Conservation (phyloP, 2,888 invertebrate species). For the Deroplatys truncata region DNA sequence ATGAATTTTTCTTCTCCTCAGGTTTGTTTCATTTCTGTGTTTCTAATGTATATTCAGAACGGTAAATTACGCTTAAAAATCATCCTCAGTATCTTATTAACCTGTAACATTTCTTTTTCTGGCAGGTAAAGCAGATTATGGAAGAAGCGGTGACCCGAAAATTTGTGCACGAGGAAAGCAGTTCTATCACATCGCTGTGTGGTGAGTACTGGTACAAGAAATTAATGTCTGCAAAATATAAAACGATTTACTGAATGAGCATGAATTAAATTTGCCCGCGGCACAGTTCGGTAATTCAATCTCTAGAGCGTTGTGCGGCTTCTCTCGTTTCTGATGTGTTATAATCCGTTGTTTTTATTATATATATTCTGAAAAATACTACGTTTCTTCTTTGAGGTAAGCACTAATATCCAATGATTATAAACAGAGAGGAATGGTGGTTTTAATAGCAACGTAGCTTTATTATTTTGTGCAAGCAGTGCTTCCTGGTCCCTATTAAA, state of each 20-base stretch:
- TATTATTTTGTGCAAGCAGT: too few species aligned
- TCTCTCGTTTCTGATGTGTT: too few species aligned
- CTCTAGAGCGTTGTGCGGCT: not conserved
- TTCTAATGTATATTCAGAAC: too few species aligned
- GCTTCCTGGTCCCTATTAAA: too few species aligned
- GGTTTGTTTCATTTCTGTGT: too few species aligned
- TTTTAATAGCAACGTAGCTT: too few species aligned
- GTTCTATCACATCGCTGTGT: slow-evolving; percentile 85
- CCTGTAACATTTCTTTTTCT: slow-evolving; percentile 1
- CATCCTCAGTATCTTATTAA: not conserved
- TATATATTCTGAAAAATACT: too few species aligned
- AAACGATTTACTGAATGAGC: not conserved
- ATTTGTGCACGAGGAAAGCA: slow-evolving; percentile 88
- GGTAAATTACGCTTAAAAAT: not conserved
- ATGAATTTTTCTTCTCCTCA: too few species aligned
- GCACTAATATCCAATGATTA: too few species aligned
- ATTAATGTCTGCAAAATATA: not conserved
- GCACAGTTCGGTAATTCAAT: not conserved
- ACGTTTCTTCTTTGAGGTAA: too few species aligned
- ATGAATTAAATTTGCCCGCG: not conserved
- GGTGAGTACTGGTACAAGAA: slow-evolving; percentile 45
- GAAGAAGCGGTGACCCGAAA: slow-evolving; percentile 92
- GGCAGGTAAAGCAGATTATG: slow-evolving; percentile 89
- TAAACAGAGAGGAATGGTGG: too few species aligned
- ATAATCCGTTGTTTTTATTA: too few species aligned